Conservation (phyloP, 2,113 vertebrate genomes). For the Dipodomys stephensi region DNA sequence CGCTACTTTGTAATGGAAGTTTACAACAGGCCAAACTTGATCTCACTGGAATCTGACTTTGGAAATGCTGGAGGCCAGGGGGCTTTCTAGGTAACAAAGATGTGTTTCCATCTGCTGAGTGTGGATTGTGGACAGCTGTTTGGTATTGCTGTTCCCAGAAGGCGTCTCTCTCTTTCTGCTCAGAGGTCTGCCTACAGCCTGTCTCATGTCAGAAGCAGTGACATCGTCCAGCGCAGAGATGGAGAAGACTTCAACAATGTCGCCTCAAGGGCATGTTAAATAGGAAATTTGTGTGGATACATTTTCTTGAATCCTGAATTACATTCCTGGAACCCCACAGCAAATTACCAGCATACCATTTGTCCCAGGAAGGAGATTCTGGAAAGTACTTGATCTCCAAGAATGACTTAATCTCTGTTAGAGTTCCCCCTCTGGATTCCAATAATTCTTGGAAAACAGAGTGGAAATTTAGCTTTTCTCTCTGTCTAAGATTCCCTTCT, state of each 20-base stretch:
- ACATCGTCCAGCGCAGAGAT: neutral
- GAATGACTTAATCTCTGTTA: slow-evolving; percentile 24
- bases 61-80: neutral
- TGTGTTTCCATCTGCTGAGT: neutral
- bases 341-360: neutral
- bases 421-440: neutral
- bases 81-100: slow-evolving; percentile 56
- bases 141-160: neutral
- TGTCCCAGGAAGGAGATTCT: slow-evolving; percentile 17
- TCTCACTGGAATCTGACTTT: slow-evolving; percentile 35
- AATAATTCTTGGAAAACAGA: slow-evolving; percentile 23
- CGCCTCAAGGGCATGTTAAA: neutral
- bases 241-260: neutral
- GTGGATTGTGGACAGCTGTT: slow-evolving; percentile 9
- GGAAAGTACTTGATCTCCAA: slow-evolving; percentile 1
- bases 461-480: neutral
- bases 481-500: neutral
- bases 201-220: neutral
- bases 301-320: neutral
- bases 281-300: neutral
- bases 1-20: neutral
- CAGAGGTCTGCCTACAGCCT: neutral
- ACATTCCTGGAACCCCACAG: neutral
- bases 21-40: neutral
- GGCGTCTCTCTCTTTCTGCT: slow-evolving; percentile 29